phyloP scores from a whole-genome alignment of 1,140 invertebrate species.

The Conus betulinus region DNA sequence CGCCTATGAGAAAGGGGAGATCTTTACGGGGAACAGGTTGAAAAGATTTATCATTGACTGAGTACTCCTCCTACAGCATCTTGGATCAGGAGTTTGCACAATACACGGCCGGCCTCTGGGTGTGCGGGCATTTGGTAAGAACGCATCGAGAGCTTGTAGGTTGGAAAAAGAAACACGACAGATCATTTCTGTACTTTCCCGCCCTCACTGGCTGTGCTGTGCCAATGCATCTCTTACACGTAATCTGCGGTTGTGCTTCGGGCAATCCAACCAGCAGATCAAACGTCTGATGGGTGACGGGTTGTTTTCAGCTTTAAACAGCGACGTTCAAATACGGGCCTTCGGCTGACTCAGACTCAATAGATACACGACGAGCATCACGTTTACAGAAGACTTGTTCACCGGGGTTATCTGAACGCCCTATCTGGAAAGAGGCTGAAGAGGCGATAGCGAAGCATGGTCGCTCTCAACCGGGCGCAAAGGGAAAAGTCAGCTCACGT shows the following conservation, averaged over 20 bases:
- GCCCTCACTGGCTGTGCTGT: not conserved
- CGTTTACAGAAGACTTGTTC: conserved; percentile 1
- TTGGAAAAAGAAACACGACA: not conserved
- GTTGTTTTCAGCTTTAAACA: not conserved
- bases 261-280: not conserved
- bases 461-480: not conserved
- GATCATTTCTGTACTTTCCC: not conserved
- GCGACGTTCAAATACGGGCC: not conserved
- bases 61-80: not conserved
- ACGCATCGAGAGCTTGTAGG: not conserved
- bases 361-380: not conserved
- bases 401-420: not conserved
- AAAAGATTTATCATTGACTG: not conserved
- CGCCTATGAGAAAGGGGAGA: not conserved
- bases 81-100: not conserved
- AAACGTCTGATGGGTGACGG: not conserved
- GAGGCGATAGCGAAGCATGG: not conserved
- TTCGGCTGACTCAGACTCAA: not conserved
- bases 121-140: not conserved
- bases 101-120: not conserved
- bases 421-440: not conserved
- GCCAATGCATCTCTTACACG: no score
- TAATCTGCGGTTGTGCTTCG: not conserved
- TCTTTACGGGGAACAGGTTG: not conserved
- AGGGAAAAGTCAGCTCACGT: not conserved